Conservation (phyloP, 2,888 invertebrate genomes). For the Trichacis sp. region DNA sequence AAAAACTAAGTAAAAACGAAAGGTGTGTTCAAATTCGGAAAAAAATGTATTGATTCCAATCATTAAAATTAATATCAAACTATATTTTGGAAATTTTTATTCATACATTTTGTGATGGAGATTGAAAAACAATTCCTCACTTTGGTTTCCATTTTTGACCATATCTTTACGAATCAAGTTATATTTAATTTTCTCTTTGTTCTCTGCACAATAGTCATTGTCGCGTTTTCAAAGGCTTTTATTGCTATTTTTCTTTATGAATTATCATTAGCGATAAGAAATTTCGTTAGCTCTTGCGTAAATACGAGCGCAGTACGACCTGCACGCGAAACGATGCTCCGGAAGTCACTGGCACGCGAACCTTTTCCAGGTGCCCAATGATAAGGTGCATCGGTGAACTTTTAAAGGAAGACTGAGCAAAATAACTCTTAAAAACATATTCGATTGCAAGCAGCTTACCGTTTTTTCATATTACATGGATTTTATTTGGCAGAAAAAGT, state of each 20-base stretch:
- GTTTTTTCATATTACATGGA: too few species aligned
- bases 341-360: conserved; percentile 44
- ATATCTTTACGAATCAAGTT: too few species aligned
- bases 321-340: conserved; percentile 43
- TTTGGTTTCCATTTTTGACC: too few species aligned
- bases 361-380: conserved; percentile 26
- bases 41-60: too few species aligned
- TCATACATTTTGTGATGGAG: neutral
- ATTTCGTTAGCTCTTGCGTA: neutral
- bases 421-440: neutral
- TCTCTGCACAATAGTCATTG: neutral
- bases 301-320: conserved; percentile 14
- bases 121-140: too few species aligned
- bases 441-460: too few species aligned
- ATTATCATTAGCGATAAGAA: neutral
- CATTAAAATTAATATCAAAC: too few species aligned
- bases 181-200: neutral
- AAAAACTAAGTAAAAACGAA: conserved; percentile 7
- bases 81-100: too few species aligned
- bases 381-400: conserved; percentile 19
- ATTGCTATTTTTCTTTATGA: neutral
- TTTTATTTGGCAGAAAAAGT: too few species aligned
- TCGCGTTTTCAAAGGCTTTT: too few species aligned
- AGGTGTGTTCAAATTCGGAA: neutral
- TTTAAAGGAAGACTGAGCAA: neutral